Evolutionary conservation across 2,888 invertebrate genomes (phyloP).

Genomic region (Meloe dianella): DNA sequence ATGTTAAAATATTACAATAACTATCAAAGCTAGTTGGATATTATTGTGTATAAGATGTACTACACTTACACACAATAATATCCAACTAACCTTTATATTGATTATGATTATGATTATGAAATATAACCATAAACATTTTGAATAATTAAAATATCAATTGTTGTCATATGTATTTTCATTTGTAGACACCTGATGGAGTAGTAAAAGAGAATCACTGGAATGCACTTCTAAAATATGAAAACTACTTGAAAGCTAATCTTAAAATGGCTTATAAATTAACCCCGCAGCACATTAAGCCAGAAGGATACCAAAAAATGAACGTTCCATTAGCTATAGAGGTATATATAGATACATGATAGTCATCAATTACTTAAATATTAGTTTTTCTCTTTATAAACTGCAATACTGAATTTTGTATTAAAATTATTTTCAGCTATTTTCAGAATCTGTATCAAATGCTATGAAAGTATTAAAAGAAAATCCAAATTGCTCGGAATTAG

Average conservation of each 20-base stretch:
- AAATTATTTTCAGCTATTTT: conserved; percentile 5
- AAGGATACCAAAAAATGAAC: conserved; percentile 8
- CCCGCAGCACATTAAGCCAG: not conserved
- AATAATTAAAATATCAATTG: not conserved
- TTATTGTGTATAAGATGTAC: too few relatives aligned
- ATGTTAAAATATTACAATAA: not conserved
- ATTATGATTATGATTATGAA: too few relatives aligned
- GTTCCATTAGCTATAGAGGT: not conserved
- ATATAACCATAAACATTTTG: too few relatives aligned
- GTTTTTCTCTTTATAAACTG: not conserved
- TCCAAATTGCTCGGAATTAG: too few relatives aligned
- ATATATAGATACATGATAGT: not conserved
- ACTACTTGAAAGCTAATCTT: not conserved
- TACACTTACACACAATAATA: too few relatives aligned
- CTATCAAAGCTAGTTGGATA: too few relatives aligned
- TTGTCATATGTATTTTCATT: not conserved
- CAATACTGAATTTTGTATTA: not conserved
- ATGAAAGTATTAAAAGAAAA: not conserved
- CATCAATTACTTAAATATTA: too few relatives aligned
- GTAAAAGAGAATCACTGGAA: not conserved
- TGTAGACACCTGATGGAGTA: conserved; percentile 2
- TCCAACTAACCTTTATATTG: too few relatives aligned
- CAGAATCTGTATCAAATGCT: conserved; percentile 1
- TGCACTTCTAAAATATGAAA: not conserved
- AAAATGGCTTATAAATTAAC: conserved; percentile 9